phyloP scores from a whole-genome alignment of 2,888 invertebrate species.

The Orchesella flavescens region DNA sequence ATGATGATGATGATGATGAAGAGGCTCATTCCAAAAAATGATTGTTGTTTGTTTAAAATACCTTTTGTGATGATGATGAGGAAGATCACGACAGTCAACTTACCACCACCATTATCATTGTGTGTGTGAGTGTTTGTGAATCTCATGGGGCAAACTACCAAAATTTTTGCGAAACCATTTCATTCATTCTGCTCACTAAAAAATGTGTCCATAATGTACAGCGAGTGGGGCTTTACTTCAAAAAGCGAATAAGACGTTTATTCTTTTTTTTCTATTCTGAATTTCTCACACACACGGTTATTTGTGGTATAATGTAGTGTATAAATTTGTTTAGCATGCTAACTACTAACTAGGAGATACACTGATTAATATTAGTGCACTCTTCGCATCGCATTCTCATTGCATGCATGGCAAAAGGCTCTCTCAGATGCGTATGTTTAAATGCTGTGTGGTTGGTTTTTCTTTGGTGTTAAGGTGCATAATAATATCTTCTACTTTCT shows the following conservation, averaged over 20 bases:
- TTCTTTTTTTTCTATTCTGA: no score
- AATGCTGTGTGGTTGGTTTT: conserved; percentile 6
- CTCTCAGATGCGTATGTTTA: no score
- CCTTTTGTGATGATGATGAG: conserved; percentile 6
- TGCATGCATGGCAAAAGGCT: no score
- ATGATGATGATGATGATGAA: conserved; percentile 7
- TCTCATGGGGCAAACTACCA: no score
- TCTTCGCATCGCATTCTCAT: background rate
- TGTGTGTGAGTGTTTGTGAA: no score
- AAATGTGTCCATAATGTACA: background rate
- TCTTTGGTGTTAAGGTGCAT: background rate
- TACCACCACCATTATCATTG: no score
- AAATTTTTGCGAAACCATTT: no score
- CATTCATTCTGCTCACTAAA: background rate
- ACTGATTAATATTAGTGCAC: conserved; percentile 28
- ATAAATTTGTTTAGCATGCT: conserved; percentile 1
- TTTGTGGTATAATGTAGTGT: no score
- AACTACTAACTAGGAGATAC: conserved; percentile 26
- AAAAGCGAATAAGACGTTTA: conserved; percentile 1
- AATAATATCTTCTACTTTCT: conserved; percentile 43
- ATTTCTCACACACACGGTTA: no score
- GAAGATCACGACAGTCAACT: no score
- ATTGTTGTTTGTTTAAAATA: conserved; percentile 2
- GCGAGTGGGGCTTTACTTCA: no score
- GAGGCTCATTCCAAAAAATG: conserved; percentile 1